Evolutionary conservation across 2,113 vertebrate genomes (phyloP).

Genomic region (Ursus arctos): DNA sequence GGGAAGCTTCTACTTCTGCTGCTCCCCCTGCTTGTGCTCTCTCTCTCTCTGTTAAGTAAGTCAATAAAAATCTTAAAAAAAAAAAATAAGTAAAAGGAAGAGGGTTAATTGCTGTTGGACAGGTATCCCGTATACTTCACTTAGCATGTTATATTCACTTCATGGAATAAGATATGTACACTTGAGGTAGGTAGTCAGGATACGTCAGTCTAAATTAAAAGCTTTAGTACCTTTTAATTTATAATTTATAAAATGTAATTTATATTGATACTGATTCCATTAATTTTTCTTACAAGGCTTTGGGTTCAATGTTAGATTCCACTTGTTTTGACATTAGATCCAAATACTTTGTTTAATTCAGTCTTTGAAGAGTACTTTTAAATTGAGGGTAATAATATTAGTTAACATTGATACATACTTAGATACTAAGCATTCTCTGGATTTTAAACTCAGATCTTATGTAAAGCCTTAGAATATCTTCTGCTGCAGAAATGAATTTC

Average conservation of each 20-base stretch:
- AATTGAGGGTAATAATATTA: background rate
- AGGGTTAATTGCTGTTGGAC: background rate
- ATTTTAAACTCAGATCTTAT: background rate
- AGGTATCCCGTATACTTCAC: background rate
- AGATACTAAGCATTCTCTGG: background rate
- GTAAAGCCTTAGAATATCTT: background rate
- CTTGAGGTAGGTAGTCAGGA: background rate
- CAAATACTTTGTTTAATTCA: background rate
- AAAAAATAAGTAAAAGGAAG: background rate
- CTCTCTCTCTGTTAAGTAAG: too few relatives aligned
- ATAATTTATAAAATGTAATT: background rate
- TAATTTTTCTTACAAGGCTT: background rate
- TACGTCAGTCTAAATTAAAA: conserved; percentile 14
- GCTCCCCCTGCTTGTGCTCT: too few relatives aligned
- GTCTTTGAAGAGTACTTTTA: background rate
- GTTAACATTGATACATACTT: conserved; percentile 11
- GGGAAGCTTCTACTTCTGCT: too few relatives aligned
- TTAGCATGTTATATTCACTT: background rate
- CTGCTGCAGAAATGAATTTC: background rate
- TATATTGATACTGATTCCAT: background rate
- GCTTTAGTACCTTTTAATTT: background rate
- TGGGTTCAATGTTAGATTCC: background rate
- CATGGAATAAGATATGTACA: background rate
- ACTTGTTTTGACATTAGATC: background rate
- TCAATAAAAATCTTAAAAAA: background rate